phyloP scores from a whole-genome alignment of 2,113 vertebrate genomes.

The Okapia johnstoni region DNA sequence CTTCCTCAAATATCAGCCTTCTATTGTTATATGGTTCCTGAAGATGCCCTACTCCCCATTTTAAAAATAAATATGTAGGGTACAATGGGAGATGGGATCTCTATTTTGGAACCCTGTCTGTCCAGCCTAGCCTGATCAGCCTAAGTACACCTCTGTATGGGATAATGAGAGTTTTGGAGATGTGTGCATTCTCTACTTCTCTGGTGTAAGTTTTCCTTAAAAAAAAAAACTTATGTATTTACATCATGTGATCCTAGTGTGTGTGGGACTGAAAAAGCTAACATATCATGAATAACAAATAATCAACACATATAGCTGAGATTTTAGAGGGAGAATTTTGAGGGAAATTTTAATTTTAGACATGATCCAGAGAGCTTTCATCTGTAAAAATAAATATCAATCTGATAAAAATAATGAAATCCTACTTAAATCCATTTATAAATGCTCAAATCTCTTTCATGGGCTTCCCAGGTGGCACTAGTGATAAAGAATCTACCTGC shows the following conservation, averaged over 20 bases:
- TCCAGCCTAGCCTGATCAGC: not conserved
- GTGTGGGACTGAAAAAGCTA: not conserved
- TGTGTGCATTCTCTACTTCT: not conserved
- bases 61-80: not conserved
- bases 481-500: not conserved
- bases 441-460: not conserved
- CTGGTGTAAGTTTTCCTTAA: not conserved
- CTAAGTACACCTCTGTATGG: not conserved
- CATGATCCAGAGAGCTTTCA: not conserved
- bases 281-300: not conserved
- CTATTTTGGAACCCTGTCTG: not conserved
- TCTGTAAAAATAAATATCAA: slow-evolving; percentile 13
- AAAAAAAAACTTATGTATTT: not conserved
- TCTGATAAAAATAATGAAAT: slow-evolving; percentile 6
- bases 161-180: not conserved
- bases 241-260: not conserved
- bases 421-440: slow-evolving; percentile 16
- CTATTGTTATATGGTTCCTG: not conserved
- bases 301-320: not conserved
- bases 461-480: not conserved
- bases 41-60: not conserved
- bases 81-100: not conserved
- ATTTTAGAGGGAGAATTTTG: not conserved
- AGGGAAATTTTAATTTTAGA: slow-evolving; percentile 44
- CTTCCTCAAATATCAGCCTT: not conserved